phyloP scores from a whole-genome alignment of 2,113 vertebrate genomes.

The Phalacrocorax brasilianus region DNA sequence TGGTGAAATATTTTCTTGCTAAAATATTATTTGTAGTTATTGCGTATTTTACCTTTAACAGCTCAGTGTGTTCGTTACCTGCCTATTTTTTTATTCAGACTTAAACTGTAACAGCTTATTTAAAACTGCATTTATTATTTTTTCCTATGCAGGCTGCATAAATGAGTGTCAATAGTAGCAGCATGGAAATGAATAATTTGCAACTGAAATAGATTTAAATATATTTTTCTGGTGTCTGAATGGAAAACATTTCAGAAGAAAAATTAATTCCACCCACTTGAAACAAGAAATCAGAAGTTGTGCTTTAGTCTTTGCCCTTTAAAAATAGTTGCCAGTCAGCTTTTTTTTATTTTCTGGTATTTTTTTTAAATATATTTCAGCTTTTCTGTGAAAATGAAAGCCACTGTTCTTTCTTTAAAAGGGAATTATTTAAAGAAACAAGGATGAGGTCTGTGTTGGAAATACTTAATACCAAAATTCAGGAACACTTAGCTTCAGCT shows the following conservation, averaged over 20 bases:
- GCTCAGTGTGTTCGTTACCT: neutral
- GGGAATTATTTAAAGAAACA: neutral
- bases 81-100: neutral
- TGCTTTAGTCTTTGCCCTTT: constrained; percentile 2
- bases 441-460: neutral
- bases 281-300: constrained; percentile 14
- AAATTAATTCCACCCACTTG: constrained; percentile 46
- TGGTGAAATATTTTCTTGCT: neutral
- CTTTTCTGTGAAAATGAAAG: neutral
- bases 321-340: constrained; percentile 14
- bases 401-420: neutral
- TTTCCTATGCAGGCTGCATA: neutral
- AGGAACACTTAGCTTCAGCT: neutral
- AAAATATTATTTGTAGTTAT: neutral
- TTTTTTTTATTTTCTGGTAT: neutral
- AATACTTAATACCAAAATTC: neutral
- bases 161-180: constrained; percentile 11
- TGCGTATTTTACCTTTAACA: neutral
- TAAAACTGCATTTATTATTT: constrained; percentile 2
- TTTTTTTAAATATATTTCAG: neutral
- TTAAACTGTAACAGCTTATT: constrained; percentile 2
- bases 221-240: constrained; percentile 18
- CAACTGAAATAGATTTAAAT: constrained; percentile 27
- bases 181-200: constrained; percentile 32
- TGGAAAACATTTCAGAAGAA: constrained; percentile 23